Evolutionary conservation across 2,888 invertebrate genomes (phyloP).

Genomic region (Carpatolechia fugitivella): DNA sequence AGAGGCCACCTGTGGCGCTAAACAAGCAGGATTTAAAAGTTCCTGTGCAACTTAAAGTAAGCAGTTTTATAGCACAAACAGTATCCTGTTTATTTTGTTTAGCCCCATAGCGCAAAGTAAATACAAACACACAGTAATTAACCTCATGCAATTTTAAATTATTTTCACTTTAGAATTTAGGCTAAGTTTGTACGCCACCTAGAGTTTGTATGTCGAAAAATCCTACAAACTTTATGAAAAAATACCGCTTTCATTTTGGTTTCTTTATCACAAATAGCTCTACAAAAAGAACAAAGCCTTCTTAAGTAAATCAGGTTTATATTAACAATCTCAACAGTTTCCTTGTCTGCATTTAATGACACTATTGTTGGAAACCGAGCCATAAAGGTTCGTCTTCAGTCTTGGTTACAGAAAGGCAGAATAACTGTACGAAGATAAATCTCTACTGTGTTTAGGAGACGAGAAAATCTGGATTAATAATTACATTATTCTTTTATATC

Average conservation of each 20-base stretch:
- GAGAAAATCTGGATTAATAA: too few species aligned
- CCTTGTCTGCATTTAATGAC: conserved; percentile 6
- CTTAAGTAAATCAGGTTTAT: not conserved
- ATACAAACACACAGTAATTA: too few species aligned
- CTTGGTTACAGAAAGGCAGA: conserved; percentile 25
- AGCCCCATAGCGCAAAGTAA: too few species aligned
- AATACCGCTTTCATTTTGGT: not conserved
- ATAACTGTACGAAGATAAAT: conserved; percentile 26
- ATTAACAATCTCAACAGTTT: not conserved
- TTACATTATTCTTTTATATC: too few species aligned
- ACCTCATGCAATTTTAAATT: too few species aligned
- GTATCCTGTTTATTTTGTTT: not conserved
- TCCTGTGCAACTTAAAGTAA: not conserved
- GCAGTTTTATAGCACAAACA: not conserved
- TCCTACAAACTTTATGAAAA: too few species aligned
- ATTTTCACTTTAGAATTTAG: too few species aligned
- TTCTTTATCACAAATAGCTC: not conserved
- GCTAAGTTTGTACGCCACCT: too few species aligned
- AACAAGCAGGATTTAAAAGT: conserved; percentile 3
- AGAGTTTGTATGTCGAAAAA: too few species aligned
- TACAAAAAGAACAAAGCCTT: not conserved
- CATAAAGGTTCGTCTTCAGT: conserved; percentile 20
- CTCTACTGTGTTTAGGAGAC: too few species aligned
- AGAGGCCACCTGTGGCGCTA: conserved; percentile 4
- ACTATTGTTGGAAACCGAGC: conserved; percentile 1